Base-by-base conservation (phyloP, 2,888 invertebrate genomes). In the Horisme vitalbata region DNA sequence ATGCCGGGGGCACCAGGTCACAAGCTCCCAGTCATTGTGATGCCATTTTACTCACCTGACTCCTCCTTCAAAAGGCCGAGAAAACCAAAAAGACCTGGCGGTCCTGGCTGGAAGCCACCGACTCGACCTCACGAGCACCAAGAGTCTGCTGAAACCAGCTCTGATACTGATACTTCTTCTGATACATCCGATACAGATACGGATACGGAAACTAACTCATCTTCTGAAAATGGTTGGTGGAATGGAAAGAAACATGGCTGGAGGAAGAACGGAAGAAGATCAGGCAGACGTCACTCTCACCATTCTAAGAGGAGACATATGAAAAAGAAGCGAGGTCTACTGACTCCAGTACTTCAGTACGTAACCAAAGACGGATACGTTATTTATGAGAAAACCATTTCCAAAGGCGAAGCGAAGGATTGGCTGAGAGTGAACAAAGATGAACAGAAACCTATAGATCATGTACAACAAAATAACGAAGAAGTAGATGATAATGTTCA, bases 291-390 rank as follows among this genome's bases (percentile, higher is more conserved):
- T 18, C 41, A 31, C 4, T 53, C 41, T 8, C 69, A 63, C n/a
- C 64, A 55, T 33, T 24, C 43, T 8, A 60, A 50, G 41, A 58
- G 44, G 58, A 59, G 51, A 49, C 65, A 50, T 48, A 61, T 49
- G 44, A 62, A 55, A 32, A 60, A 55, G 23, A 68, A 59, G 8
- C 62, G 57, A 32, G 69, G 72, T 4, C 31, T 82, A 1, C 53
- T 87, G 0, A 86, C 84, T 8, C 87, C 87, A 0, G 65, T 87
- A 6, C 57, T 88, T 1, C 87, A 88, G 45, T 88, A 88, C 33
- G 84, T 88, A 0, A 87, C 84, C 0, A 84, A 84, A 37, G 85
- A 87, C 41, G 87, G 87, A 0, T 87, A 85, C 44, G 87, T 88
- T 0, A 82, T 88, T 52, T 88, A 71, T 55, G 86, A 88, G 55